Percentiles rank a stretch among this genome's conserved stretches.
phyloP scores from a whole-genome alignment of 64 coral and sea anemone genomes.

The Catalaphyllia jardinei region DNA sequence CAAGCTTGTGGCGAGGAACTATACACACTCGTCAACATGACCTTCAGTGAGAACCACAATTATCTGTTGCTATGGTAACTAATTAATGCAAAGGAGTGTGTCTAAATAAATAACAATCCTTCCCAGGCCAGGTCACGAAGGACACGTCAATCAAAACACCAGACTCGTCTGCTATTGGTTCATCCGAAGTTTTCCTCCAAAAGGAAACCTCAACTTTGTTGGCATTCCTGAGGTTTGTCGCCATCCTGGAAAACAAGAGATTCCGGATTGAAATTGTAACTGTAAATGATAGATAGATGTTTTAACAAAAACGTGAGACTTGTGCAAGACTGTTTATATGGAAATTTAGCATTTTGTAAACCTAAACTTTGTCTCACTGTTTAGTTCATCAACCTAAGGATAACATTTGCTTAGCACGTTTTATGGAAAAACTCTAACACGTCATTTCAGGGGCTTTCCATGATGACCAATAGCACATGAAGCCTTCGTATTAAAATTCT shows the following conservation, averaged over 20 bases:
- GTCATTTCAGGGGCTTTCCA: too few species aligned
- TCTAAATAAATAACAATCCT: slow-evolving; percentile 25
- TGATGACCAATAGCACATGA: too few species aligned
- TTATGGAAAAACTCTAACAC: too few species aligned
- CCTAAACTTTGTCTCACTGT: too few species aligned
- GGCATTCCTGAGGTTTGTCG: slow-evolving; percentile 61
- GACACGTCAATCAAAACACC: slow-evolving; percentile 1
- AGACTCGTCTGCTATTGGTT: background rate
- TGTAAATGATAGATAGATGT: too few species aligned
- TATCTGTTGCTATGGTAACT: background rate
- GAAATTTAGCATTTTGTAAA: too few species aligned
- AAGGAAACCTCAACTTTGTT: slow-evolving; percentile 33
- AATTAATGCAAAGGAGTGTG: background rate
- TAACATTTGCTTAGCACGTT: too few species aligned
- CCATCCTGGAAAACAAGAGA: slow-evolving; percentile 46
- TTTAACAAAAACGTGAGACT: too few species aligned
- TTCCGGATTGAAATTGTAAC: background rate
- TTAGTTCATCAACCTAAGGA: too few species aligned
- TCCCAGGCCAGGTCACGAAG: background rate
- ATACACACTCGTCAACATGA: background rate
- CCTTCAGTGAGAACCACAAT: background rate
- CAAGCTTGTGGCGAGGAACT: background rate
- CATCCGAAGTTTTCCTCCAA: background rate
- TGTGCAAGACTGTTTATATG: too few species aligned
- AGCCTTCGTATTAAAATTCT: too few species aligned